phyloP scores from a whole-genome alignment of 2,888 invertebrate species.

The Pocota personata region DNA sequence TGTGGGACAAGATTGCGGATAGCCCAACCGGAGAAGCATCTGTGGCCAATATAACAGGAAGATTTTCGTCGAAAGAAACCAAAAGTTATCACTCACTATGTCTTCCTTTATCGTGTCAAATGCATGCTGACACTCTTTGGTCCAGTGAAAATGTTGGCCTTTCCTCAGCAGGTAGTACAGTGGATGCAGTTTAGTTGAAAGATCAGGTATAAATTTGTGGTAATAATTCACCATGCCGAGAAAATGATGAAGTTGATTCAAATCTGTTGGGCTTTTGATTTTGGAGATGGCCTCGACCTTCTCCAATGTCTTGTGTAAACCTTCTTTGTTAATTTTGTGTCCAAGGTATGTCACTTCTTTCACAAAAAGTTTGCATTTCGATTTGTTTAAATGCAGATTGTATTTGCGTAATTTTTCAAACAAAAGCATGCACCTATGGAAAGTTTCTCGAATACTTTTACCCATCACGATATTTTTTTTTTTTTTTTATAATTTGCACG shows the following conservation, averaged over 20 bases:
- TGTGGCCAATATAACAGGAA: conserved; percentile 65
- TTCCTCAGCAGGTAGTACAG: conserved; percentile 38
- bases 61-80: conserved; percentile 57
- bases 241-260: conserved; percentile 26
- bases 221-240: conserved; percentile 48
- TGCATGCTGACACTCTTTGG: conserved; percentile 66
- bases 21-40: conserved; percentile 66
- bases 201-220: conserved; percentile 40
- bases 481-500: too few species aligned
- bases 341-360: conserved; percentile 60
- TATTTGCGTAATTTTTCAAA: conserved; percentile 5
- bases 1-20: conserved; percentile 43
- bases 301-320: conserved; percentile 74
- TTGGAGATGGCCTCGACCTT: conserved; percentile 76
- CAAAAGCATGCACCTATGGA: not conserved
- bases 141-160: conserved; percentile 75
- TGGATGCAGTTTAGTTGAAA: conserved; percentile 18
- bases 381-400: conserved; percentile 26
- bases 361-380: not conserved
- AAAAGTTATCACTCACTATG: conserved; percentile 60
- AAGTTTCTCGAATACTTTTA: not conserved
- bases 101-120: conserved; percentile 76
- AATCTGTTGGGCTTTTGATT: conserved; percentile 74
- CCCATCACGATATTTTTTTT: conserved; percentile 9
- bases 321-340: conserved; percentile 75